These are phyloP conservation scores for Vollenhovia emeryi DNA, from an alignment of 1,140 invertebrate species.

Conservation along the genomic window DNA sequence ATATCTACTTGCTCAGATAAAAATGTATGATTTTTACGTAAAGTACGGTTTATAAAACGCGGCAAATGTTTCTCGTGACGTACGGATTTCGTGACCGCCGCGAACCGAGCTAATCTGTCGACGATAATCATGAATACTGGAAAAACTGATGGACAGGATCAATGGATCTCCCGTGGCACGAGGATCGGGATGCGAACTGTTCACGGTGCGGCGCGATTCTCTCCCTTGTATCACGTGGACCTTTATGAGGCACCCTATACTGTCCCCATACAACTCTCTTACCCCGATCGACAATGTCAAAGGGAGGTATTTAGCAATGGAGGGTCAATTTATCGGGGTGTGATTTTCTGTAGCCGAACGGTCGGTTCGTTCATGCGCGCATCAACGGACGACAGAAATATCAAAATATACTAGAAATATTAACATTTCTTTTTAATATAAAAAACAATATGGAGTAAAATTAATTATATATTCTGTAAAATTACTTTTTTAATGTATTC, in stretches of 20 bases:
- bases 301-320: conserved; percentile 83
- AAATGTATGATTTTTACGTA: not conserved
- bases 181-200: conserved; percentile 20
- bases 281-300: conserved; percentile 78
- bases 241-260: conserved; percentile 57
- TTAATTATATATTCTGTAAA: no score
- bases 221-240: conserved; percentile 28
- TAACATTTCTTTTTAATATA: not conserved
- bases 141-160: conserved; percentile 62
- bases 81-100: not conserved
- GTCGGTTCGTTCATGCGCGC: not conserved
- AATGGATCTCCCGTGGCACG: conserved; percentile 56
- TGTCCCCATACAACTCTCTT: conserved; percentile 50
- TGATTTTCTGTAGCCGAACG: conserved; percentile 77
- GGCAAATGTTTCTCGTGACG: not conserved
- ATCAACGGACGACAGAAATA: not conserved
- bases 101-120: conserved; percentile 61
- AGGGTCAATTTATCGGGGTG: conserved; percentile 84
- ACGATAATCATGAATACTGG: conserved; percentile 57
- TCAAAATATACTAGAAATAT: conserved; percentile 36
- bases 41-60: not conserved
- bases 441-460: no score
- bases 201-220: conserved; percentile 41
- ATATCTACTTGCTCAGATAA: not conserved
- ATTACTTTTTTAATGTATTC: no score